A percentile compares a stretch with the other conserved stretches of the same genome.
Evolutionary conservation across 1,140 invertebrate species (phyloP).

Genomic region (Macrotrachela quadricornifera): DNA sequence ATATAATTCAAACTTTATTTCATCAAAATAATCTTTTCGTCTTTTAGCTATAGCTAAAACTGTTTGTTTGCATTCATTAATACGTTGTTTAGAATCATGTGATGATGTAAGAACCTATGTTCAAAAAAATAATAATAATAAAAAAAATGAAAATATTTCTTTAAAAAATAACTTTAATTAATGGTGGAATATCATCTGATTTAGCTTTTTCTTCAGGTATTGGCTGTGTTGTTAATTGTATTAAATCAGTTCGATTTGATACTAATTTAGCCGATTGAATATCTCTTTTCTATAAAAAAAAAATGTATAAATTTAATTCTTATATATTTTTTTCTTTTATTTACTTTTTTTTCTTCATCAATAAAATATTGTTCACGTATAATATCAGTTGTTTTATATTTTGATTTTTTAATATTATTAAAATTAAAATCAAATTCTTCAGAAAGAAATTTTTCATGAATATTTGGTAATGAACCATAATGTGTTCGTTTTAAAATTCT

Average conservation of each 20-base stretch:
- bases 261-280: no score
- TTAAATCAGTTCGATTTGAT: background rate
- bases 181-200: conserved; percentile 2
- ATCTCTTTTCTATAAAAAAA: no score
- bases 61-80: conserved; percentile 6
- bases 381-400: no score
- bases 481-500: no score
- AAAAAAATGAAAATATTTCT: background rate
- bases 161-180: background rate
- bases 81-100: background rate
- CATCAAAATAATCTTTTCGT: background rate
- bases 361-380: no score
- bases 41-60: background rate
- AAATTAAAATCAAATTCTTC: no score
- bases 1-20: background rate
- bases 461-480: no score
- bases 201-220: background rate
- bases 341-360: no score
- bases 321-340: no score
- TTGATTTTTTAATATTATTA: no score
- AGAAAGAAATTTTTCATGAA: no score
- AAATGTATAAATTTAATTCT: no score
- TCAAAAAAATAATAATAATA: background rate
- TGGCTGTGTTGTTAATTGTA: background rate
- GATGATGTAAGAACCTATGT: conserved; percentile 3